phyloP scores from a whole-genome alignment of 2,797 vertebrate species.

The Pelodytes ibericus region DNA sequence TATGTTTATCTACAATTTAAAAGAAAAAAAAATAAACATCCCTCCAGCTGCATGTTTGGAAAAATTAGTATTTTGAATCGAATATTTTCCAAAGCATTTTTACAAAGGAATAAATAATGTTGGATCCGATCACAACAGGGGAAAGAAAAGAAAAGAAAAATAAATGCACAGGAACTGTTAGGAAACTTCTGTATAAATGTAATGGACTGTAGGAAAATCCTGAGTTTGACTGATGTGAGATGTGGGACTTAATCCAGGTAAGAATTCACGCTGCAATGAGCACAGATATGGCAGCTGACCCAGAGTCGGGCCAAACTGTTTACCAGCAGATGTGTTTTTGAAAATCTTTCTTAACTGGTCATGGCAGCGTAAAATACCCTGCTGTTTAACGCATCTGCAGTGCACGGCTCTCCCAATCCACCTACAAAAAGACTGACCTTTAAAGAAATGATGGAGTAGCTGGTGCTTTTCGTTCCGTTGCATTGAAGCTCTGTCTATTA shows the following conservation, averaged over 20 bases:
- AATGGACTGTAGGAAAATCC: constrained; percentile 76
- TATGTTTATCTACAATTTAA: too few relatives aligned
- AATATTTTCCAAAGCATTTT: too few relatives aligned
- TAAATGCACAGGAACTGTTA: constrained; percentile 43
- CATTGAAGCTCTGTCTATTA: constrained; percentile 87
- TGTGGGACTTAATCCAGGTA: constrained; percentile 84
- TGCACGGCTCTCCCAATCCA: constrained; percentile 85
- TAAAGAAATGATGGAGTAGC: constrained; percentile 93
- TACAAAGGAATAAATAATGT: too few relatives aligned
- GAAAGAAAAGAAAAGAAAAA: neutral
- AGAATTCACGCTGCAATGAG: constrained; percentile 82
- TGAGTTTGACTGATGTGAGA: constrained; percentile 78
- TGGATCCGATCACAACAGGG: too few relatives aligned
- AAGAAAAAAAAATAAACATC: too few relatives aligned
- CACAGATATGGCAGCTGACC: constrained; percentile 90
- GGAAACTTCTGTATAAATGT: constrained; percentile 72
- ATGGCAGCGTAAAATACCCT: constrained; percentile 97
- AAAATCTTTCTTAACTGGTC: constrained; percentile 95
- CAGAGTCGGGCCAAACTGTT: constrained; percentile 95
- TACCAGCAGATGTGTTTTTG: constrained; percentile 96
- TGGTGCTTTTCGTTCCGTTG: constrained; percentile 75
- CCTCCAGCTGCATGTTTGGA: too few relatives aligned
- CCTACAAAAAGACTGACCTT: constrained; percentile 97
- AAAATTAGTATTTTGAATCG: too few relatives aligned
- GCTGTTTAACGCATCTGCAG: constrained; percentile 96